phyloP scores from a whole-genome alignment of 2,888 invertebrate species.

The Luffia ferchaultella region DNA sequence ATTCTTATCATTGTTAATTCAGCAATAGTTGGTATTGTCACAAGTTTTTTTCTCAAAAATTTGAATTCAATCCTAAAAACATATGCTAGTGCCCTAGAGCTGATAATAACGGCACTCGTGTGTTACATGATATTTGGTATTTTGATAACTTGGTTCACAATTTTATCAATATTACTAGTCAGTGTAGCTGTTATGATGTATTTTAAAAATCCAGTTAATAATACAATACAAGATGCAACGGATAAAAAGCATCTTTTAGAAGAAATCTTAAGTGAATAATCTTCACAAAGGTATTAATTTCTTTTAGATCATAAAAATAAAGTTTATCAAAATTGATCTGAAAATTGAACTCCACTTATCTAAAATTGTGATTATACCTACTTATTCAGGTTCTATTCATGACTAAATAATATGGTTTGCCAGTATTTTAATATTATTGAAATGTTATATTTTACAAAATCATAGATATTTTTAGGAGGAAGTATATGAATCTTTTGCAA shows the following conservation, averaged over 20 bases:
- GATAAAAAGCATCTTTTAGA: conserved; percentile 38
- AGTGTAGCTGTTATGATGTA: conserved; percentile 86
- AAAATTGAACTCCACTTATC: too few relatives aligned
- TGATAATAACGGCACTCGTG: conserved; percentile 88
- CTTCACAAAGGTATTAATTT: not conserved
- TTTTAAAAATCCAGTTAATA: conserved; percentile 87
- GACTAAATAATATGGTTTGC: too few relatives aligned
- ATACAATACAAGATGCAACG: conserved; percentile 29
- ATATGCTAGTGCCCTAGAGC: conserved; percentile 92
- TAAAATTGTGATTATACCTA: too few relatives aligned
- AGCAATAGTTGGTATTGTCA: conserved; percentile 90
- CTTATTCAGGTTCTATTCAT: too few relatives aligned
- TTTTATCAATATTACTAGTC: conserved; percentile 83
- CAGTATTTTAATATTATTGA: too few relatives aligned
- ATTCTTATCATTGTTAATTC: conserved; percentile 87
- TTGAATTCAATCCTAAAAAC: conserved; percentile 95
- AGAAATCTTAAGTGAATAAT: conserved; percentile 25
- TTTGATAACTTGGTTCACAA: conserved; percentile 82
- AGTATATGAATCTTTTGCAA: too few relatives aligned
- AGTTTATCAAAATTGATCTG: too few relatives aligned
- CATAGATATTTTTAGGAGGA: too few relatives aligned
- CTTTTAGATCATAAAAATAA: too few relatives aligned
- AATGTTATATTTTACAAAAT: too few relatives aligned
- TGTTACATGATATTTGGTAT: conserved; percentile 88
- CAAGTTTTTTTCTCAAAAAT: conserved; percentile 91